Evolutionary conservation across 2,888 invertebrate genomes (phyloP).

Genomic region (Drosophila limbata): DNA sequence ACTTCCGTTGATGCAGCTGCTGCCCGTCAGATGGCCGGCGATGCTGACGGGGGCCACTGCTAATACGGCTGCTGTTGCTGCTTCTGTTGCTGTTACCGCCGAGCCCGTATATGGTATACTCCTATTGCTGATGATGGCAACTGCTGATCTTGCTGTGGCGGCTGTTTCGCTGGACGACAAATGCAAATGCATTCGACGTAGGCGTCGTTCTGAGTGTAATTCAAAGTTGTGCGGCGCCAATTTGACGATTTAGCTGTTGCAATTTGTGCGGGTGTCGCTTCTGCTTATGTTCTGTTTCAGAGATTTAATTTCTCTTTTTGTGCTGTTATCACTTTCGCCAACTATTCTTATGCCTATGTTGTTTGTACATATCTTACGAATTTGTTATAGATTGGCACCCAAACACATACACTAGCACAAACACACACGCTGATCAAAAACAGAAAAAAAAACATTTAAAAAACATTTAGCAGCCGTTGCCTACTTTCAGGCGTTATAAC

Average conservation of each 20-base stretch:
- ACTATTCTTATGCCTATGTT: not conserved
- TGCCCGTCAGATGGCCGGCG: conserved; percentile 55
- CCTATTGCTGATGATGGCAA: conserved; percentile 1
- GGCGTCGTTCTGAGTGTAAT: conserved; percentile 13
- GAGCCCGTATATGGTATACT: conserved; percentile 32
- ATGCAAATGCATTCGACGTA: conserved; percentile 82
- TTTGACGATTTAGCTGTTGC: conserved; percentile 70
- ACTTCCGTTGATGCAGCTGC: conserved; percentile 21
- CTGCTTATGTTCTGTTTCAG: not conserved
- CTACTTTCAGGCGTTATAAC: conserved; percentile 24
- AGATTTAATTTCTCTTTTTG: not conserved
- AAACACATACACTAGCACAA: conserved; percentile 14
- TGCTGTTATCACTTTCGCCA: conserved; percentile 30
- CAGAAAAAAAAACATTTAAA: conserved; percentile 2
- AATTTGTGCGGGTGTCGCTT: conserved; percentile 34
- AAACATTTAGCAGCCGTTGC: conserved; percentile 14
- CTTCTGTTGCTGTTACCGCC: conserved; percentile 4
- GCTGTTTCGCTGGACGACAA: conserved; percentile 78
- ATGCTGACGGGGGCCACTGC: conserved; percentile 65
- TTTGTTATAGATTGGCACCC: conserved; percentile 8
- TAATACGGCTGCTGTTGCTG: conserved; percentile 6
- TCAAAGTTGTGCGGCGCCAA: conserved; percentile 82
- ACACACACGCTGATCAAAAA: conserved; percentile 19
- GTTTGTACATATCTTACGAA: conserved; percentile 1
- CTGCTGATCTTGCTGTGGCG: conserved; percentile 9